These are phyloP conservation scores for Coilia nasus DNA, from an alignment of 2,797 vertebrate species.

Conservation along the genomic window DNA sequence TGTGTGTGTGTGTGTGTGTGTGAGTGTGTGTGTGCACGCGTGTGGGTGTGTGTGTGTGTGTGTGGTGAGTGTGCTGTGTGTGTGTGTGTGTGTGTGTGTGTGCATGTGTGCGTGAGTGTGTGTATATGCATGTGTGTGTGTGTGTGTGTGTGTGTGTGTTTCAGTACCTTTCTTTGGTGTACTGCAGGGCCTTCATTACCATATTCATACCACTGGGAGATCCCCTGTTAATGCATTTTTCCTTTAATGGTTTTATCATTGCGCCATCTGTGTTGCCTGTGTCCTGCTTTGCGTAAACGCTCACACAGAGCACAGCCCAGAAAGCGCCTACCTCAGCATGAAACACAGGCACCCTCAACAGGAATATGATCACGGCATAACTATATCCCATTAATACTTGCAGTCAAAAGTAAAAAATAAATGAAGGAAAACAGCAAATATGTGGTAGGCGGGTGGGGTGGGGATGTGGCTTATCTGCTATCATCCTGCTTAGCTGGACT, in stretches of 20 bases:
- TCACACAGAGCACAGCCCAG: neutral
- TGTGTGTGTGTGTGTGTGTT: conserved; percentile 42
- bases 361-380: neutral
- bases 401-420: neutral
- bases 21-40: neutral
- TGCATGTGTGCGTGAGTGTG: neutral
- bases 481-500: neutral
- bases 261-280: neutral
- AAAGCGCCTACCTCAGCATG: neutral
- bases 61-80: conserved; percentile 35
- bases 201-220: neutral
- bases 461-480: too few relatives aligned
- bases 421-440: neutral
- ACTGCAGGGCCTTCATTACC: conserved; percentile 13
- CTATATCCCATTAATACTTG: neutral
- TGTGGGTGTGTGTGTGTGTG: conserved; percentile 35
- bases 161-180: neutral
- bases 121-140: neutral
- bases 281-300: neutral
- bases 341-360: neutral
- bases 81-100: neutral
- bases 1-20: neutral
- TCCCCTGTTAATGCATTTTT: neutral
- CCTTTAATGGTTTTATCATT: conserved; percentile 9
- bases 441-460: neutral